Base-by-base conservation (phyloP, 2,888 invertebrate genomes). In the Tanypteryx hageni region DNA sequence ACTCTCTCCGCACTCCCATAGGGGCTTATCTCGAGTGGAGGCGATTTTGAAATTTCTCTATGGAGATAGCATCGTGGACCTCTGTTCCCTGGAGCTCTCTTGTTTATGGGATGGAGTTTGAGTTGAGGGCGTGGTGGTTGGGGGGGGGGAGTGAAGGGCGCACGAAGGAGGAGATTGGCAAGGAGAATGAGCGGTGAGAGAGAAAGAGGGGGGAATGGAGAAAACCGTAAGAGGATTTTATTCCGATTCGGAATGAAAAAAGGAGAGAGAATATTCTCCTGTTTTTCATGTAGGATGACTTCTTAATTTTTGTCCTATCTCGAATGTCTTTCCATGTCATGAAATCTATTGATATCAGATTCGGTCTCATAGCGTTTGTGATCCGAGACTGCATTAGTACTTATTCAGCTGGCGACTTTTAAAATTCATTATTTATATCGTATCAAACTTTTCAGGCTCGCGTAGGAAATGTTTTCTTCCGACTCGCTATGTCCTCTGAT, bases 41-140 rank as follows among this genome's bases (percentile, higher is more conserved):
- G 76, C 76, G 76, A 76, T 76, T 76, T 76, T 76, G 76, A 76
- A 76, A 76, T 76, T 76, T 76, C 76, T 76, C 76, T 22, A 76
- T 76, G 76, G 76, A 76, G 76, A 76, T 76, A 27, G 76, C 22
- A 76, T 18, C 68, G 68, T n/a, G 68, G 68, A n/a, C 76, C 76
- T 22, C 76, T 22, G 27, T 76, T 76, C 76, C 76, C 76, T 13
- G 27, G 27, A 27, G 76, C 76, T 76, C 76, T 76, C 76, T 76
- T 76, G 76, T 76, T 76, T 76, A 76, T 76, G 76, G 76, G 27
- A 27, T 76, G 76, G 22, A n/a, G 68, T 22, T 22, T 18, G 22
- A 27, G 18, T 44, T 44, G 44, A 44, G 44, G 44, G 5, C 44
- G 44, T 44, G 44, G 1, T 22, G 76, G 18, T n/a, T n/a, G n/a